Base-by-base conservation (phyloP, 2,113 vertebrate species). In the Mionectes macconnelli region DNA sequence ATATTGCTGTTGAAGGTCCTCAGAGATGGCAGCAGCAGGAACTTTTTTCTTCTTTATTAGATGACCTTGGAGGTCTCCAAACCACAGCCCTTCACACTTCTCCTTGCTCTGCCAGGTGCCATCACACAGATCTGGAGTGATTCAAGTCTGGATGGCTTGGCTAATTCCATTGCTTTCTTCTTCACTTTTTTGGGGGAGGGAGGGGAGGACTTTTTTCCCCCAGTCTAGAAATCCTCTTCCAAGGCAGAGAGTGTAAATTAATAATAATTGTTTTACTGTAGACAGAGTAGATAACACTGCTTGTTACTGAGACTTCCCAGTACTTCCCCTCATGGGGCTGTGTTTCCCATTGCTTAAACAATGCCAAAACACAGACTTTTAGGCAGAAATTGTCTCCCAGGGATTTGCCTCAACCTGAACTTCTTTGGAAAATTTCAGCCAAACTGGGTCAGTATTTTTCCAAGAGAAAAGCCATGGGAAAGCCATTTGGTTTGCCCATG, bases 401-500 rank as follows among this genome's bases (percentile, higher is more conserved):
- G 44, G 23, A 33, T 84, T 87, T 94, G 30, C 40, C 52, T 90
- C 57, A 75, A 39, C 49, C 37, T 91, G 39, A 70, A 67, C 28
- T 68, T 81, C 73, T 77, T 55, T 39, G 37, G 27, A 93, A 91
- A 77, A 72, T 75, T 82, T 79, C 82, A 91, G 44, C 75, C 75
- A 76, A 64, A 76, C 11, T 60, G 23, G 39, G 22, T 72, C 47
- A 39, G 12, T 19, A 62, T 59, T 67, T 77, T 85, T 90, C 47
- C 19, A 72, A 82, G 49, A 84, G 20, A 59, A 47, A 67, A 74
- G 23, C 14, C 22, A 52, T 37, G 9, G 50, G 24, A 81, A 92
- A 82, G 25, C 21, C 30, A 30, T 75, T 85, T 49, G 11, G 11
- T 45, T 83, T 79, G 33, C 28, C 44, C 45, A 22, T 28, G 39